Conservation (phyloP, 2,113 vertebrate genomes). For the Centropristis striata region DNA sequence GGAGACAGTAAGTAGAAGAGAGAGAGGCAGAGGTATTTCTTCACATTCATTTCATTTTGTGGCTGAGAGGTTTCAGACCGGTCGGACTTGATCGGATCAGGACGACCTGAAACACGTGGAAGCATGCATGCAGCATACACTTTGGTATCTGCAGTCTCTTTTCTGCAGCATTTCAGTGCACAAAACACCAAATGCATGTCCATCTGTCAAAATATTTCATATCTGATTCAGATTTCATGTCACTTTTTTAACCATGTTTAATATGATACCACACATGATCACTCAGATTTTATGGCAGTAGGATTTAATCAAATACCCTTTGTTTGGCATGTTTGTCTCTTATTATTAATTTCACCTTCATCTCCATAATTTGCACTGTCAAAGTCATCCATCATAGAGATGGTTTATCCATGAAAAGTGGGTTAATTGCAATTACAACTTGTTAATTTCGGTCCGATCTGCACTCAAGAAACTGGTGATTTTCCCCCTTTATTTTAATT, state of each 20-base stretch:
- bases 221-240: background rate
- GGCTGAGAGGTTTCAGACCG: background rate
- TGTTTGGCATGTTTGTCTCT: background rate
- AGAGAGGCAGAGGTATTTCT: background rate
- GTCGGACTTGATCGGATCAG: background rate
- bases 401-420: background rate
- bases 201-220: background rate
- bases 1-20: background rate
- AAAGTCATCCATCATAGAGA: too few species aligned
- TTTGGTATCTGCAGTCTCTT: background rate
- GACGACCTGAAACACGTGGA: too few species aligned
- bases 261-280: background rate
- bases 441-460: slow-evolving; percentile 1
- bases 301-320: background rate
- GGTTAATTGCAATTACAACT: slow-evolving; percentile 30
- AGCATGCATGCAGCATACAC: too few species aligned
- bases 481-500: background rate
- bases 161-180: background rate
- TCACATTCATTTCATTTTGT: background rate
- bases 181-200: background rate
- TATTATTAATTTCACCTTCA: background rate
- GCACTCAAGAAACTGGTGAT: background rate
- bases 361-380: too few species aligned
- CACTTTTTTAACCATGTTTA: background rate
- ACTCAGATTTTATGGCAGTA: background rate